A percentile compares a stretch with the other conserved stretches of the same genome.
phyloP scores from a whole-genome alignment of 2,888 invertebrate species.

The Polylopha cassiicola region DNA sequence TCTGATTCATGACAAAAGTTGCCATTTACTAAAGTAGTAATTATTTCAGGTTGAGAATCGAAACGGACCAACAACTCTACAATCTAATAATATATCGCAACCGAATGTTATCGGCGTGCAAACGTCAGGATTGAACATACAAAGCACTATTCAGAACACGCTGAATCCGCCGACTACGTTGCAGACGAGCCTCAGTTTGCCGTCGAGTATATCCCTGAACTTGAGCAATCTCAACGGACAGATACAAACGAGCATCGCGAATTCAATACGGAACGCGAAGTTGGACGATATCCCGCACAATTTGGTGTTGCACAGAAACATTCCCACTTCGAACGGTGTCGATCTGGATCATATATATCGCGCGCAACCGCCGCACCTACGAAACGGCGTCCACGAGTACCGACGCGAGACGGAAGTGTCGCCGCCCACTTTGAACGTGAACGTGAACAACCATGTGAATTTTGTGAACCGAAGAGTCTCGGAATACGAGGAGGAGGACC shows the following conservation, averaged over 20 bases:
- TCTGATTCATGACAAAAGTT: background rate
- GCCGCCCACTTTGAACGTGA: constrained; percentile 46
- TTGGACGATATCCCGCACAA: constrained; percentile 59
- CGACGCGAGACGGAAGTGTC: constrained; percentile 50
- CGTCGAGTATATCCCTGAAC: constrained; percentile 55
- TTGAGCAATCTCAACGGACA: constrained; percentile 44
- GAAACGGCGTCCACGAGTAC: constrained; percentile 65
- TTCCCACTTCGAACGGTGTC: constrained; percentile 58
- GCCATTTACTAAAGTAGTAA: background rate
- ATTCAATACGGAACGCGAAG: constrained; percentile 46
- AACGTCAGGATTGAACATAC: constrained; percentile 44
- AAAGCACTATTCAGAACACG: constrained; percentile 41
- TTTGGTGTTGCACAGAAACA: constrained; percentile 51
- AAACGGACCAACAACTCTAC: constrained; percentile 55
- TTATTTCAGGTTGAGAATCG: constrained; percentile 58
- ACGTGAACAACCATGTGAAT: constrained; percentile 58
- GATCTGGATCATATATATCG: constrained; percentile 56
- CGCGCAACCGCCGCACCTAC: constrained; percentile 37
- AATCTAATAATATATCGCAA: constrained; percentile 43
- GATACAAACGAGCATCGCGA: constrained; percentile 51
- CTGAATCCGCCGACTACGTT: constrained; percentile 44
- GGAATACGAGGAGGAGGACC: constrained; percentile 67
- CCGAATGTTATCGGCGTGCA: constrained; percentile 54
- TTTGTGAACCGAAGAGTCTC: constrained; percentile 59
- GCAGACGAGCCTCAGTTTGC: constrained; percentile 48